Conservation (phyloP, 2,113 vertebrate species). For the Clarias batrachus region DNA sequence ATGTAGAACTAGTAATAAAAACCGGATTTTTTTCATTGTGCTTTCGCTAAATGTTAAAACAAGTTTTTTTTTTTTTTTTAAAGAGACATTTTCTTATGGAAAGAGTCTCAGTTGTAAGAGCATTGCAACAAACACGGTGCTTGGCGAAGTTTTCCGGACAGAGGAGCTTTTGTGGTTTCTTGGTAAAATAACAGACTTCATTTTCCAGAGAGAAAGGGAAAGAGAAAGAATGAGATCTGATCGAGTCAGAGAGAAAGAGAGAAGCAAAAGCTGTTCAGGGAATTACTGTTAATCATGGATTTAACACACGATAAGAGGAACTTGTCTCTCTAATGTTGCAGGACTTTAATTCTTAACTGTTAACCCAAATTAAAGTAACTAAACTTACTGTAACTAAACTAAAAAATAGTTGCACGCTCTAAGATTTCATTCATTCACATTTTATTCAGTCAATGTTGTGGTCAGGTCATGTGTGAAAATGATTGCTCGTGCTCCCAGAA, state of each 20-base stretch:
- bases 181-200: background rate
- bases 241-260: background rate
- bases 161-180: background rate
- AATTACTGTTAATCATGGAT: background rate
- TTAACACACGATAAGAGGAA: background rate
- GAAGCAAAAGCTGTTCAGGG: background rate
- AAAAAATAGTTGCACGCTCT: too few species aligned
- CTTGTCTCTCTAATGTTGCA: too few species aligned
- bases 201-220: background rate
- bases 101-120: background rate
- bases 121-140: background rate
- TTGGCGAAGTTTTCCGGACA: background rate
- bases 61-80: background rate
- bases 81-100: background rate
- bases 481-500: too few species aligned
- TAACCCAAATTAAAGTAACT: too few species aligned
- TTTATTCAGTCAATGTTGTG: too few species aligned
- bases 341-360: too few species aligned
- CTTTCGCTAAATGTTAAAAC: background rate
- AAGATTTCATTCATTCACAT: too few species aligned
- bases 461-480: too few species aligned
- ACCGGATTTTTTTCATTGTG: background rate
- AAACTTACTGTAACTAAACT: too few species aligned
- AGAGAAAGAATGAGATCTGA: background rate
- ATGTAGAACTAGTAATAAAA: background rate